Evolutionary conservation across 2,888 invertebrate species (phyloP), one percentile per base, ranked within the genome.

Genomic region (Tetheella fluctuosa): DNA sequence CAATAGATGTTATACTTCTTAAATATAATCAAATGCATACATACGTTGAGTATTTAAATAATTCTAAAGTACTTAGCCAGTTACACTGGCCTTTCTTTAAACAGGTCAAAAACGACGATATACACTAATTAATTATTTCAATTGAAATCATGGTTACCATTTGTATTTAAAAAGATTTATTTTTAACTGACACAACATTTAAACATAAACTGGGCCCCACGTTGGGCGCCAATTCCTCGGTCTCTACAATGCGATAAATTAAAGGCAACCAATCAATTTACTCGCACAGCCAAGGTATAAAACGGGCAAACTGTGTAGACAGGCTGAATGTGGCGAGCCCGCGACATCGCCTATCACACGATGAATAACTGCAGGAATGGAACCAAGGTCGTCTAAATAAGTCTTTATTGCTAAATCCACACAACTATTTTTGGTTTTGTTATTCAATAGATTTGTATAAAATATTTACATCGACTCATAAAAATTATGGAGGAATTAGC

Each of bases 291-390:
- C 52, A 57, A 59, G 61, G 62, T 64, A 66, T 67, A 66, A 63
- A 68, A 62, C 60, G 61, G 61, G 59, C 52, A 68, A 70, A 69
- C 67, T 64, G 66, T 71, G 65, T 58, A 60, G 59, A 59, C 63
- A 57, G 60, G 66, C 59, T 64, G 61, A 64, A 39, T 39, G 64
- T 69, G 66, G 73, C 72, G 68, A 75, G 71, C 62, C 80, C 71
- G 86, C 81, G 86, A 85, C 77, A 79, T 86, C 87, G 85, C 86
- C 77, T 76, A 77, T 78, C 77, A 77, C 65, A 73, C 80, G 70
- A 73, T 77, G 77, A 83, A 77, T 80, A 77, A 79, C 78, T 79
- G 80, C 81, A 81, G 77, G 71, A 74, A 68, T 72, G 60, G 23
- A 73, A 64, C 74, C 84, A 87, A 87, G 86, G 86, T 63, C 79